Evolutionary conservation across 1,140 invertebrate species (phyloP), one percentile per base, ranked within the genome.

Genomic region (Orussus abietinus): DNA sequence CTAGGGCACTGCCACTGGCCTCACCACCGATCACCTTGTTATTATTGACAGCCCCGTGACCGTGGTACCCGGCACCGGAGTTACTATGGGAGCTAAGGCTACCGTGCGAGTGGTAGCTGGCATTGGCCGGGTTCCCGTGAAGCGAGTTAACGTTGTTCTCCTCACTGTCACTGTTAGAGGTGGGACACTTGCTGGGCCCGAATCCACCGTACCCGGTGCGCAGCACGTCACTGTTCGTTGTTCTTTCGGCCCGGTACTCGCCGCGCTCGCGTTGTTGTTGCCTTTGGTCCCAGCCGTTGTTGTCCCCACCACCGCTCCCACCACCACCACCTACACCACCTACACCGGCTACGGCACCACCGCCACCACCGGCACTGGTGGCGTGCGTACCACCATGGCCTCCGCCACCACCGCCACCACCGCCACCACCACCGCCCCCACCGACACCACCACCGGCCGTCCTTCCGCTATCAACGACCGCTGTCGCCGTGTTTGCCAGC

Each of bases 391-490:
- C 54, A 30, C 39, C 43, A 22, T 45, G 43, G 28, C 46, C 42
- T 34, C 48, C 44, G 41, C 41, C 51, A 30, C 13, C 36, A 39
- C 33, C 17, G 46, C 32, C 46, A 29, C 43, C 41, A 11, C 45
- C 42, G 32, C 35, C 18, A 31, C 44, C 45, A 51, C 32, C 43
- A n/a, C 26, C 38, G 38, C 32, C 37, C 29, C 42, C 47, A 42
- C 44, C 50, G 42, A 37, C 10, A 33, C 15, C 35, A 19, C 40
- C 38, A 31, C 47, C 40, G 62, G 55, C 55, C 62, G 47, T 64
- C 60, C 51, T 71, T 55, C 35, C 62, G 49, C 42, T 70, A 29
- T 70, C 64, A 18, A n/a, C n/a, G n/a, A n/a, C 29, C 18, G 57
- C 62, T 10, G 47, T 46, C 5, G 53, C 29, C 61, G 54, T 32